Conservation (phyloP, 1,140 invertebrate genomes). For the Bombus terrestris region DNA sequence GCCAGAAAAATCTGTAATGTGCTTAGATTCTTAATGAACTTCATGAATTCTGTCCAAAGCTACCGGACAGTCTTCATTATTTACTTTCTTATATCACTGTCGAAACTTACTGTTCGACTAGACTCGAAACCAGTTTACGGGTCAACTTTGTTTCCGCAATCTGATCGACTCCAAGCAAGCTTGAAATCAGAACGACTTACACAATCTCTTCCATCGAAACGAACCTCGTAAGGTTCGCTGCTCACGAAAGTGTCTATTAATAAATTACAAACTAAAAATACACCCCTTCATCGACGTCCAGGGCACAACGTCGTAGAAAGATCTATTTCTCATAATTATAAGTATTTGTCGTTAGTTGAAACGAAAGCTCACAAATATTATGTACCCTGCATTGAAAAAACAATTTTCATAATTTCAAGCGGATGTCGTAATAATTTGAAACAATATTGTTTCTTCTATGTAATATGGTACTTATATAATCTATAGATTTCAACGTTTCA, state of each 20-base stretch:
- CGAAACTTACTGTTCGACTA: not conserved
- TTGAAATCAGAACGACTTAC: not conserved
- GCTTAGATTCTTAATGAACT: conserved; percentile 31
- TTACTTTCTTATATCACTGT: not conserved
- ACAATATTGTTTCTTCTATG: not conserved
- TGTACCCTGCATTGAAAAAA: not conserved
- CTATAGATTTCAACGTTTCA: not conserved
- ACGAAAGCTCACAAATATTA: conserved; percentile 16
- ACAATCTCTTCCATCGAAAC: conserved; percentile 1
- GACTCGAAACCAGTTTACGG: not conserved
- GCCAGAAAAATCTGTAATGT: conserved; percentile 31
- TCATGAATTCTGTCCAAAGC: conserved; percentile 46
- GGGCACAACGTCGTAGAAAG: not conserved
- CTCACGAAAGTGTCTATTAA: conserved; percentile 3
- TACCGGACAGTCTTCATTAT: too few species aligned
- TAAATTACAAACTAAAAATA: conserved; percentile 28
- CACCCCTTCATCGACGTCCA: not conserved
- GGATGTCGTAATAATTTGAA: not conserved
- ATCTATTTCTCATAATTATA: conserved; percentile 21
- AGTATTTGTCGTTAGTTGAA: not conserved
- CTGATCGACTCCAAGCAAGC: not conserved
- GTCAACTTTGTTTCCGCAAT: not conserved
- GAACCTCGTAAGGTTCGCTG: not conserved
- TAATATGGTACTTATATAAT: not conserved
- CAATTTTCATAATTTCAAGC: not conserved